These are phyloP conservation scores for Trididemnum clinides DNA, from an alignment of 23 tunicate species.

Conservation along the genomic window DNA sequence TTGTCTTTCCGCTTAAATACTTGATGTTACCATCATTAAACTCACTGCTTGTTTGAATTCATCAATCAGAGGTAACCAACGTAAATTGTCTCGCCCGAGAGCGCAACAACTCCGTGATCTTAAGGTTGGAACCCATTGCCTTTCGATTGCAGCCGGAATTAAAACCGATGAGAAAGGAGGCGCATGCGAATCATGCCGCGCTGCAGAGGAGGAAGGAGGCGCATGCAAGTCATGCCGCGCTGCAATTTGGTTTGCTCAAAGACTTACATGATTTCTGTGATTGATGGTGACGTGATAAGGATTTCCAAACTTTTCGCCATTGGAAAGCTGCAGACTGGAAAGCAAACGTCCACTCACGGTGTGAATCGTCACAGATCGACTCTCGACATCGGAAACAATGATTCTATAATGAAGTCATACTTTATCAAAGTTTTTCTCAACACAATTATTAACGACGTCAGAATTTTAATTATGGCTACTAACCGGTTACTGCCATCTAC, in stretches of 20 bases:
- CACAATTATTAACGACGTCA: no score
- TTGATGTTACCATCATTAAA: no score
- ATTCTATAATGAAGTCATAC: slow-evolving; percentile 7
- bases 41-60: no score
- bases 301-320: slow-evolving; percentile 12
- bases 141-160: no score
- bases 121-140: no score
- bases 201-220: background rate
- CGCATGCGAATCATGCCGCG: background rate
- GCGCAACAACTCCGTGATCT: no score
- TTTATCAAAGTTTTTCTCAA: background rate
- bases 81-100: no score
- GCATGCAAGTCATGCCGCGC: background rate
- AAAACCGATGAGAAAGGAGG: background rate
- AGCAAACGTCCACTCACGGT: slow-evolving; percentile 29
- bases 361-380: slow-evolving; percentile 43
- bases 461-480: background rate
- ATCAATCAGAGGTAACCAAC: no score
- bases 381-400: slow-evolving; percentile 50
- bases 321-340: background rate
- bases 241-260: background rate
- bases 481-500: slow-evolving; percentile 39
- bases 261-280: slow-evolving; percentile 43
- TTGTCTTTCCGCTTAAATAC: no score
- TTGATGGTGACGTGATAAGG: slow-evolving; percentile 56